Conservation (phyloP, 92 coral and sea anemone genomes). For the Siderastrea siderea region DNA sequence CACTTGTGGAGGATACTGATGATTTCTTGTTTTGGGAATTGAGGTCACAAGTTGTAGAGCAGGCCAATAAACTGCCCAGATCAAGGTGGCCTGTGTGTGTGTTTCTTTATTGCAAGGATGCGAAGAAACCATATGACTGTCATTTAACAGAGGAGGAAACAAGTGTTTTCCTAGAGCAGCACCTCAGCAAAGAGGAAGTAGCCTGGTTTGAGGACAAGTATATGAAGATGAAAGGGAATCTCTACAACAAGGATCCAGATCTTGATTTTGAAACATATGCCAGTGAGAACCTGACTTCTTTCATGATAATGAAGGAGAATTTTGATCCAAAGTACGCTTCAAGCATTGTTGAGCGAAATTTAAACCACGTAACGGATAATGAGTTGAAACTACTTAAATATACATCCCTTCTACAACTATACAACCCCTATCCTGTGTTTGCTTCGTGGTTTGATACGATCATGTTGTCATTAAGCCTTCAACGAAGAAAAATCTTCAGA, state of each 20-base stretch:
- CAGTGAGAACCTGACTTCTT: slow-evolving; percentile 44
- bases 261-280: slow-evolving; percentile 54
- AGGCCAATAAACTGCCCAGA: slow-evolving; percentile 9
- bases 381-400: slow-evolving; percentile 17
- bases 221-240: slow-evolving; percentile 19
- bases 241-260: slow-evolving; percentile 11
- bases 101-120: slow-evolving; percentile 47
- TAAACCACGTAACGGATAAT: slow-evolving; percentile 6
- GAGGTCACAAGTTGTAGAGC: slow-evolving; percentile 51
- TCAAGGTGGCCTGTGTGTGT: slow-evolving; percentile 38
- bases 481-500: slow-evolving; percentile 23
- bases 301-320: slow-evolving; percentile 69
- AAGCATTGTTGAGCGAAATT: slow-evolving; percentile 33
- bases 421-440: slow-evolving; percentile 23
- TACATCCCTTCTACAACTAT: slow-evolving; percentile 16
- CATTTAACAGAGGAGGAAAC: neutral
- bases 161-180: slow-evolving; percentile 41
- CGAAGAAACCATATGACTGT: slow-evolving; percentile 30
- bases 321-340: slow-evolving; percentile 48
- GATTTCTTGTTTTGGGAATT: slow-evolving; percentile 52
- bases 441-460: slow-evolving; percentile 22
- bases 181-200: slow-evolving; percentile 33
- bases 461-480: slow-evolving; percentile 17
- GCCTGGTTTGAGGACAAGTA: slow-evolving; percentile 54
- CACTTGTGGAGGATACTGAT: slow-evolving; percentile 47